Evolutionary conservation across 2,113 vertebrate genomes (phyloP).

Genomic region (Peromyscus californicus): DNA sequence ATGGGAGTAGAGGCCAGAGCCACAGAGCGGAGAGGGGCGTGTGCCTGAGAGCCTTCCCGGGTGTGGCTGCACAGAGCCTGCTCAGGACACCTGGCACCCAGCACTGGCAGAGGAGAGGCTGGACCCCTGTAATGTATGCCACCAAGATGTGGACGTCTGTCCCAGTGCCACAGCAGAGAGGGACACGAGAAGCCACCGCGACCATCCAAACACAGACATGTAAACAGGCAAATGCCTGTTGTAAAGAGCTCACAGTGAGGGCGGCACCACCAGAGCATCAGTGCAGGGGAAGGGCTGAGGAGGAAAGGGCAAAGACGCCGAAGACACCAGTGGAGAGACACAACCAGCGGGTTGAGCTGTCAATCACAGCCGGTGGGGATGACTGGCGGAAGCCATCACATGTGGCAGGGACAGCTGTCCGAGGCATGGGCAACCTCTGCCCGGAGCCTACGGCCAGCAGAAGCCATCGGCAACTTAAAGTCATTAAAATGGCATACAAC

Average conservation of each 20-base stretch:
- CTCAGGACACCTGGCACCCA: neutral
- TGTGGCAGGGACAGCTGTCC: fast-evolving
- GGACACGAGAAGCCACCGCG: neutral
- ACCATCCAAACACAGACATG: fast-evolving
- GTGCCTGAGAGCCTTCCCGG: neutral
- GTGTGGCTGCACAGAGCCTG: neutral
- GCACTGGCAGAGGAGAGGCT: neutral
- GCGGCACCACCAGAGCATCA: neutral
- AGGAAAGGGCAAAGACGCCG: too few species aligned
- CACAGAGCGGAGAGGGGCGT: neutral
- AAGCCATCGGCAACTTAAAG: neutral
- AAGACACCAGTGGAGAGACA: too few species aligned
- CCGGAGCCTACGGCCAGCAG: neutral
- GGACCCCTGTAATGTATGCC: neutral
- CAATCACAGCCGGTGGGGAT: neutral
- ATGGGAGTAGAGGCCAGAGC: neutral
- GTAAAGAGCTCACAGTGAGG: neutral
- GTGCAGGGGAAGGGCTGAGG: too few species aligned
- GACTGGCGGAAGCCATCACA: neutral
- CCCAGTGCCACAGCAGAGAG: neutral
- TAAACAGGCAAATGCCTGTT: too few species aligned
- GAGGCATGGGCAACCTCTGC: fast-evolving
- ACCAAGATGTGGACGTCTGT: neutral
- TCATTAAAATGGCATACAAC: neutral
- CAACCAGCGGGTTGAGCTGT: neutral